phyloP scores from a whole-genome alignment of 1,140 invertebrate species.

The Lanistes nyassanus region DNA sequence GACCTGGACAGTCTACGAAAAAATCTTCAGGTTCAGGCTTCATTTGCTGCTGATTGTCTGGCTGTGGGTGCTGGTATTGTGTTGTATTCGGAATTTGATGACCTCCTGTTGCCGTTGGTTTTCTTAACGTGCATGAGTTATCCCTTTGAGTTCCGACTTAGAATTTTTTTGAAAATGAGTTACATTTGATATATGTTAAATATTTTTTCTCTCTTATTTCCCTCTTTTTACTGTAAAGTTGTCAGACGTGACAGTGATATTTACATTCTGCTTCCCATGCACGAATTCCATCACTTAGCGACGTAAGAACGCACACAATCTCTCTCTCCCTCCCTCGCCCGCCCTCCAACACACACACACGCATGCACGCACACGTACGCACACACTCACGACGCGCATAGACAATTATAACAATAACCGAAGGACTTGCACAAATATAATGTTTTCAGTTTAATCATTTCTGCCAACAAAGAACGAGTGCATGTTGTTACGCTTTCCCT shows the following conservation, averaged over 20 bases:
- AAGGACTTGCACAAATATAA: background rate
- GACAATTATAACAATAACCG: background rate
- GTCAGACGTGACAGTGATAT: background rate
- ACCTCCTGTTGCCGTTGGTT: background rate
- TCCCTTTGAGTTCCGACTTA: background rate
- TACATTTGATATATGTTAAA: background rate
- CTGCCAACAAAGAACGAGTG: no score
- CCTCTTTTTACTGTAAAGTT: no score
- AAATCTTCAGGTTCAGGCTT: no score
- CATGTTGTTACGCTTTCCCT: no score
- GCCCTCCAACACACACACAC: slow-evolving; percentile 4
- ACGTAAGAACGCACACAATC: background rate
- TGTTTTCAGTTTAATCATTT: no score
- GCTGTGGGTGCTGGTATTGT: no score
- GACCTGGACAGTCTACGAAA: no score
- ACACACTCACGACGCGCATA: slow-evolving; percentile 1
- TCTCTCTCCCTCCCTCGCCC: background rate
- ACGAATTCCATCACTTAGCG: background rate
- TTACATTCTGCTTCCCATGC: background rate
- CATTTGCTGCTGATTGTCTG: no score
- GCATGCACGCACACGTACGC: slow-evolving; percentile 1
- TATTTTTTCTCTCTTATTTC: background rate
- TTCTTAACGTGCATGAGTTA: background rate
- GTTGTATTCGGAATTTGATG: no score
- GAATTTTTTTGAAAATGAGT: background rate